phyloP scores from a whole-genome alignment of 1,140 invertebrate species.

The Listronotus bonariensis region DNA sequence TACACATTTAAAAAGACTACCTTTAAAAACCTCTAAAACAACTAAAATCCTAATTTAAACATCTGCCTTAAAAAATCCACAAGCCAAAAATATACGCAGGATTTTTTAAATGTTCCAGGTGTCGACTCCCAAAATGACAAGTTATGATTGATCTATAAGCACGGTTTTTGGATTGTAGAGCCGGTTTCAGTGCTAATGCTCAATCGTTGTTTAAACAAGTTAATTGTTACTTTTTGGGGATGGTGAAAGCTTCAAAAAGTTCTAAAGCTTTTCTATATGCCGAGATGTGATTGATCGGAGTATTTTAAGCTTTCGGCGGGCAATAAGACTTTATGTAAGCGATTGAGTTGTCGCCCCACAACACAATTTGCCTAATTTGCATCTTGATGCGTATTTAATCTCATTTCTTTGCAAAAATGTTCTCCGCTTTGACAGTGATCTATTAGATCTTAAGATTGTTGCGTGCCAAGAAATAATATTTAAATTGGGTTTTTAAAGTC shows the following conservation, averaged over 20 bases:
- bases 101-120: constrained; percentile 15
- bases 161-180: constrained; percentile 23
- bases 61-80: too few species aligned
- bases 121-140: constrained; percentile 27
- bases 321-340: constrained; percentile 36
- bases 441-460: constrained; percentile 37
- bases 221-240: constrained; percentile 44
- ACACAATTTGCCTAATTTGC: constrained; percentile 38
- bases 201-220: constrained; percentile 48
- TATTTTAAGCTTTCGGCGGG: background rate
- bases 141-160: constrained; percentile 27
- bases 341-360: constrained; percentile 35
- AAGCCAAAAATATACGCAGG: too few species aligned
- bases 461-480: constrained; percentile 34
- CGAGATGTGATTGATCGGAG: constrained; percentile 26
- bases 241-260: constrained; percentile 16
- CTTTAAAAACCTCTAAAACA: too few species aligned
- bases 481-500: constrained; percentile 26
- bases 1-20: too few species aligned
- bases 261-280: constrained; percentile 13
- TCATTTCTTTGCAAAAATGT: constrained; percentile 28
- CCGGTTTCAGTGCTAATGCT: constrained; percentile 44
- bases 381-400: constrained; percentile 40
- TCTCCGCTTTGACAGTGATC: constrained; percentile 34
- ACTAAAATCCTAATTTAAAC: too few species aligned